Base-by-base conservation (phyloP, 2,888 invertebrate species). In the Podotricha telesiphe region DNA sequence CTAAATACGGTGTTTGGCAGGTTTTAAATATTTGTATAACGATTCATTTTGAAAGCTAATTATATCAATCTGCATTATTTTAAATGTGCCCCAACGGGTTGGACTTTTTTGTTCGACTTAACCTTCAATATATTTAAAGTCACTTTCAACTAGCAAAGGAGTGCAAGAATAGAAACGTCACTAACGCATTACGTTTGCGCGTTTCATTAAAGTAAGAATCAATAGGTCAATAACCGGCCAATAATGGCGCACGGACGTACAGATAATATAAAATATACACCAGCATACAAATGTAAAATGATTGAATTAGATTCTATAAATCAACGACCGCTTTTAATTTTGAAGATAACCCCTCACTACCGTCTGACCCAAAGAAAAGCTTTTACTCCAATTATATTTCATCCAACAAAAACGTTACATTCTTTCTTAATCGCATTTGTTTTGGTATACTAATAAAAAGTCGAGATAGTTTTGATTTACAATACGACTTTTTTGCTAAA, bases 211-310 rank as follows among this genome's bases (percentile, higher is more conserved):
- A 86, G 83, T 80, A 80, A 77, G 79, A 80, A 74, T 74, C 75
- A 76, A 73, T 71, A 86, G 83, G 86, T 89, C 88, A 88, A 89
- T 86, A 89, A 91, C 91, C 91, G 87, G n/a, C n/a, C n/a, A n/a
- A n/a, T n/a, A n/a, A n/a, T 84, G 81, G 82, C 84, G 82, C 76
- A 75, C 77, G 74, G 74, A 67, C 72, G 58, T 74, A 75, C 71
- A 67, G 28, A 11, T 34, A 70, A 69, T 73, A 73, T 73, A 78
- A 76, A 75, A 79, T 76, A 74, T 78, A 80, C 77, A 76, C 78
- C 77, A 79, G 84, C 83, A 84, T 82, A 82, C 80, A 82, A 83
- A 86, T 86, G 82, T 81, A 78, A 86, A 87, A 88, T 86, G 84
- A 86, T 86, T 84, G 86, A 89, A 88, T 88, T 87, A 87, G 84